Evolutionary conservation across 2,113 vertebrate genomes (phyloP).

Genomic region (Heterotilapia buettikoferi): DNA sequence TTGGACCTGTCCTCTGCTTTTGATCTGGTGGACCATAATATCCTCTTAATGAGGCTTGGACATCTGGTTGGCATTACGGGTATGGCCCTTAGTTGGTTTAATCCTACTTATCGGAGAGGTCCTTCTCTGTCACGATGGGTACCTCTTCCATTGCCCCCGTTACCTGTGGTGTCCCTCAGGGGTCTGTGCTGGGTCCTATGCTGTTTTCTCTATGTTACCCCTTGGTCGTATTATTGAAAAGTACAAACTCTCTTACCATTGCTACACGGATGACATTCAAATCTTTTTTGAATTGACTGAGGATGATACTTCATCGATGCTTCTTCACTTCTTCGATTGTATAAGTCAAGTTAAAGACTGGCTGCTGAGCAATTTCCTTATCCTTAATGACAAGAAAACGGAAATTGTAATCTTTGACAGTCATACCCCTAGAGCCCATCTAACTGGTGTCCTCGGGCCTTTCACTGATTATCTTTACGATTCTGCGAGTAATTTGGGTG

Average conservation of each 20-base stretch:
- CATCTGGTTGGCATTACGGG: background rate
- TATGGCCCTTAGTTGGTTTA: background rate
- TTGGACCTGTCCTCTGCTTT: background rate
- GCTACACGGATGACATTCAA: fast-evolving
- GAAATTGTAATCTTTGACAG: background rate
- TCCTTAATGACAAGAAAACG: fast-evolving
- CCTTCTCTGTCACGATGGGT: background rate
- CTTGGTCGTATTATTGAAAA: background rate
- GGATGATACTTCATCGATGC: background rate
- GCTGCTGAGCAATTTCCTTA: background rate
- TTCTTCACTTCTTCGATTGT: fast-evolving
- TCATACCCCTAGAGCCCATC: background rate
- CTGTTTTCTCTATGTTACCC: background rate
- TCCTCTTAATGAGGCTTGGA: fast-evolving
- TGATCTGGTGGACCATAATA: background rate
- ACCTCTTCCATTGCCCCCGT: background rate
- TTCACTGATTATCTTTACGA: fast-evolving
- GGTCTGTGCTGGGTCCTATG: background rate
- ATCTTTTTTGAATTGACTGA: background rate
- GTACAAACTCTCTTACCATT: background rate
- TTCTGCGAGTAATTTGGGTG: fast-evolving
- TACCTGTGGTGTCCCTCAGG: background rate
- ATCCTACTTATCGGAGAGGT: fast-evolving
- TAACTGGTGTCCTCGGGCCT: background rate
- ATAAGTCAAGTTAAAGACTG: background rate